Evolutionary conservation across 2,797 vertebrate genomes (phyloP), one percentile per base, ranked within the genome.

Genomic region (Melanotaenia trifasciata): DNA sequence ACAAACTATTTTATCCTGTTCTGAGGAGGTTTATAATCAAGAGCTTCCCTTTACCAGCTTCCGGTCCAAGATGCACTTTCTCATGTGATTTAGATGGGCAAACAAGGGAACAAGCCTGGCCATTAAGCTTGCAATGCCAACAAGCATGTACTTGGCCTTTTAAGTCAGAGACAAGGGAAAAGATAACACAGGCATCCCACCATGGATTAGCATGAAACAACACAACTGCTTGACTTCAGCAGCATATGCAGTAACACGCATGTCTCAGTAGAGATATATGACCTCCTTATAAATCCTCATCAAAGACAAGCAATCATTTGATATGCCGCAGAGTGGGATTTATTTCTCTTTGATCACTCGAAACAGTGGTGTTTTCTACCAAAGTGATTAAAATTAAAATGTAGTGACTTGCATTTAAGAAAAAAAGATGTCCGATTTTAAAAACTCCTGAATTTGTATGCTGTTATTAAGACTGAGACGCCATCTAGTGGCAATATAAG

Each of bases 241-340:
- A 26, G 63, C 70, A 65, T 74, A 69, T 63, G 47, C 78, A 78
- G 78, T 72, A 68, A 57, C 67, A 36, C 58, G 83, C 80, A 78
- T 58, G 81, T 87, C 87, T 86, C 85, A 80, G 81, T 45, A 77
- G 83, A 71, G 64, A 80, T 66, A 80, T 67, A 24, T 85, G 87
- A 89, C 85, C 88, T 86, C 84, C 54, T 88, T 91, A 77, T 80
- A 72, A 86, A 90, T 78, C 67, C 72, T 76, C 76, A 79, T 60
- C 57, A 33, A 64, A 77, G 71, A 83, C 62, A 59, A 77, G 35
- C 57, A 65, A 73, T 76, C 22, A 59, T 76, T 68, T 75, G n/a
- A 40, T 76, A 26, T 79, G 12, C 58, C 73, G 50, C 45, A 71
- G 36, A 33, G 22, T 62, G 57, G 26, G 35, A 38, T 14, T 35